Conservation (phyloP, 2,888 invertebrate genomes). For the Lasioglossum lativentre region DNA sequence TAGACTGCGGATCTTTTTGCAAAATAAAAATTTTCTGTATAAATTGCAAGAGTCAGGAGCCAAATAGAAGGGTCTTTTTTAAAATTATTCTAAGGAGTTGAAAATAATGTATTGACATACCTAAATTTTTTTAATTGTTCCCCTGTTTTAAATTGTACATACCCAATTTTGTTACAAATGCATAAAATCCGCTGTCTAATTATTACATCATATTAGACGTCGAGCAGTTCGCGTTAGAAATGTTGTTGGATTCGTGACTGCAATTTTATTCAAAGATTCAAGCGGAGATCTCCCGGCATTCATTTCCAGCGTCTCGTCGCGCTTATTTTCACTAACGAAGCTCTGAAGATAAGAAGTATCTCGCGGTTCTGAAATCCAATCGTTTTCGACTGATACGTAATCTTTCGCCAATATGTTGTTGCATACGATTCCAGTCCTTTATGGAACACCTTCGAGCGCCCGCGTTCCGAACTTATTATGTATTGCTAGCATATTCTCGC, state of each 20-base stretch:
- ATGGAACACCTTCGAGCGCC: slow-evolving; percentile 16
- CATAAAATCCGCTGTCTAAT: too few species aligned
- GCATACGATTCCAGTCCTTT: slow-evolving; percentile 23
- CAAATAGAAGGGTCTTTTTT: too few species aligned
- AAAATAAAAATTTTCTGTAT: too few species aligned
- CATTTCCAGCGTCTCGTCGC: slow-evolving; percentile 2
- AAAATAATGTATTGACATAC: too few species aligned
- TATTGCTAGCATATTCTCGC: slow-evolving; percentile 28
- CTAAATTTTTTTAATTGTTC: too few species aligned
- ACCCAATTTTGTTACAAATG: too few species aligned
- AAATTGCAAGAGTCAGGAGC: too few species aligned
- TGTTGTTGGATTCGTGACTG: not conserved
- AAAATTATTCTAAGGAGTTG: too few species aligned
- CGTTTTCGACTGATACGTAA: slow-evolving; percentile 41
- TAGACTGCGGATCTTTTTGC: too few species aligned
- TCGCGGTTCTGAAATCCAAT: slow-evolving; percentile 50
- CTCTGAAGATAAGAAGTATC: slow-evolving; percentile 32
- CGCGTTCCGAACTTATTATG: slow-evolving; percentile 12
- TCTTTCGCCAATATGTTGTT: slow-evolving; percentile 38
- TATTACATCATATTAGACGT: not conserved
- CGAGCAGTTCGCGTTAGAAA: not conserved
- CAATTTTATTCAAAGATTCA: not conserved
- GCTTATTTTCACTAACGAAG: slow-evolving; percentile 43
- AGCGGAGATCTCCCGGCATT: not conserved
- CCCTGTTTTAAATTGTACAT: too few species aligned